Base-by-base conservation (phyloP, 2,888 invertebrate genomes). In the Noctua janthina region DNA sequence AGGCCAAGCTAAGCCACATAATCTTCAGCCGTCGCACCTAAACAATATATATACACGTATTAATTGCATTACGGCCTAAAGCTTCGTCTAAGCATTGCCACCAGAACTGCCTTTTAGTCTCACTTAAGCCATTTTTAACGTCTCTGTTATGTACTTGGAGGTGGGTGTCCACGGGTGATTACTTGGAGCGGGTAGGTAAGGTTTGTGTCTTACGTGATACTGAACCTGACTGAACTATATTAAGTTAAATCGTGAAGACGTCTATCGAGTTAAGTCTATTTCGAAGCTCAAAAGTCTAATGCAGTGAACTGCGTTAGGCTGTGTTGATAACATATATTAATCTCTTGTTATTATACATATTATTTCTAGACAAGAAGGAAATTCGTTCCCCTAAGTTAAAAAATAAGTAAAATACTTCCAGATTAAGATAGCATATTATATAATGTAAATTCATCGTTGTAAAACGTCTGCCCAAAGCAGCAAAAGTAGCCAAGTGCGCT, bases 41-140 rank as follows among this genome's bases (percentile, higher is more conserved):
- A 81, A 86, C 82, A 76, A 56, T 81, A 88, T 51, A 78, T 72
- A 88, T 85, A 75, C 88, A 39, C 67, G 82, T 76, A 86, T 74
- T 88, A 76, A 88, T 85, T 81, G 81, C 81, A 75, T 81, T 56
- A 66, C 43, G 2, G 17, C 69, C 62, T 56, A 35, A 39, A 43
- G 62, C 83, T 76, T n/a, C 20, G 78, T 75, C 78, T 87, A 59
- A 83, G 75, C 67, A 49, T 62, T 39, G 76, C 89, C 66, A 13
- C 76, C 74, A 77, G 59, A 71, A 76, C 84, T 73, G 79, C 78
- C 72, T 80, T 78, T 71, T 68, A 78, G 86, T 88, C 87, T 88
- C 66, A 75, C 39, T 83, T 73, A 80, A 87, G 87, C 87, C 73
- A 87, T 88, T 87, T 87, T 87, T 87, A 87, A 87, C 39, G 89